Percentiles rank a stretch among this genome's conserved stretches.
Conservation (phyloP, 2,888 invertebrate species). For the Hirudinaria manillensis region DNA sequence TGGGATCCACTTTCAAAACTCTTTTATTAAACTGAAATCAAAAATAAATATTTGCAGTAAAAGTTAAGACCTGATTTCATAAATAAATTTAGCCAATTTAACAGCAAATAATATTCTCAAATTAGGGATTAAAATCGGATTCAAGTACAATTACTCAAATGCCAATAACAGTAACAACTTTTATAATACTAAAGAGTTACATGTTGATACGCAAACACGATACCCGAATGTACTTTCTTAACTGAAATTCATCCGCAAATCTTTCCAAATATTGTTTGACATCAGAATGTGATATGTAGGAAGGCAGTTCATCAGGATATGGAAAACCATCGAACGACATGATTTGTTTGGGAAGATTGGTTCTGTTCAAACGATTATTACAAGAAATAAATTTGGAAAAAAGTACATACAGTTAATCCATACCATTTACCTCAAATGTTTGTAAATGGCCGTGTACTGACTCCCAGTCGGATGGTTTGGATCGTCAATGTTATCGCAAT, state of each 20-base stretch:
- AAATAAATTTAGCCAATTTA: too few species aligned
- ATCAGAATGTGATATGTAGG: constrained; percentile 69
- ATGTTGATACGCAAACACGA: too few species aligned
- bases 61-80: too few species aligned
- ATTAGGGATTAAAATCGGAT: too few species aligned
- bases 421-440: constrained; percentile 9
- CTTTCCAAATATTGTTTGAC: constrained; percentile 68
- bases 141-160: too few species aligned
- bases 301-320: constrained; percentile 59
- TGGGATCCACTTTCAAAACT: neutral
- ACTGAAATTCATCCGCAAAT: constrained; percentile 66
- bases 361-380: constrained; percentile 59
- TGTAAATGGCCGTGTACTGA: constrained; percentile 24
- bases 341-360: constrained; percentile 84
- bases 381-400: neutral
- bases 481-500: constrained; percentile 23
- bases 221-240: constrained; percentile 51
- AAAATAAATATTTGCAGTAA: too few species aligned
- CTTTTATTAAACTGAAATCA: neutral
- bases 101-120: too few species aligned
- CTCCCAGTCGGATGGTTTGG: constrained; percentile 12
- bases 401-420: neutral
- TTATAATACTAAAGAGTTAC: too few species aligned
- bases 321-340: constrained; percentile 85
- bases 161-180: too few species aligned